Base-by-base conservation (phyloP, 2,888 invertebrate species). In the Fabriciana adippe region DNA sequence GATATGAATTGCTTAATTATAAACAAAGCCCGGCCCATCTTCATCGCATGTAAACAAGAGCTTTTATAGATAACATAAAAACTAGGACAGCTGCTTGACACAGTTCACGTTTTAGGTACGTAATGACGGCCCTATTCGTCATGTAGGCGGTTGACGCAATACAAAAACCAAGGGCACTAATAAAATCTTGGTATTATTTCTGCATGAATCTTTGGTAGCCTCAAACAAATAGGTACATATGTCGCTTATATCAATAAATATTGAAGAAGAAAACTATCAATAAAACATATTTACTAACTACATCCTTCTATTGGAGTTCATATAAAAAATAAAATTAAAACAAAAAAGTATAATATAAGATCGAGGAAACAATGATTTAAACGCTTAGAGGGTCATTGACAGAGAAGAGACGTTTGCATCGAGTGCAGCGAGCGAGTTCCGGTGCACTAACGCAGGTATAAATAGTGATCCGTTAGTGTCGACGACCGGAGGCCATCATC, bases 391-490 rank as follows among this genome's bases (percentile, higher is more conserved):
- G 92, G 91, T 92, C 92, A 88, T 90, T 92, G 92, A 92, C 92
- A 92, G 90, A 81, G 82, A 83, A 79, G 82, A 86, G 76, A 82
- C 88, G 90, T 90, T 89, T 92, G 92, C 92, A 92, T 83, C 86
- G 90, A 89, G 80, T 91, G 92, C 91, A 91, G 85, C 84, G 85
- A 86, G 86, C 87, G 84, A 87, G 90, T 92, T 91, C 92, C 92
- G 92, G 91, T 91, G 91, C 90, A 90, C 86, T 87, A 59, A 81
- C 83, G 84, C 91, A 91, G 91, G 92, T 92, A 92, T 91, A 91
- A 91, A 92, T 92, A 92, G 92, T 89, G 86, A 84, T 84, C 92
- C 92, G 92, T 92, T 92, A 92, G 91, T 90, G 92, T 92, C 92
- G 91, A 90, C 90, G 92, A 92, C 92, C 92, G 90, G 84, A 81